A percentile compares a stretch with the other conserved stretches of the same genome.
Conservation (phyloP, 2,797 vertebrate genomes). For the Argentina silus region DNA sequence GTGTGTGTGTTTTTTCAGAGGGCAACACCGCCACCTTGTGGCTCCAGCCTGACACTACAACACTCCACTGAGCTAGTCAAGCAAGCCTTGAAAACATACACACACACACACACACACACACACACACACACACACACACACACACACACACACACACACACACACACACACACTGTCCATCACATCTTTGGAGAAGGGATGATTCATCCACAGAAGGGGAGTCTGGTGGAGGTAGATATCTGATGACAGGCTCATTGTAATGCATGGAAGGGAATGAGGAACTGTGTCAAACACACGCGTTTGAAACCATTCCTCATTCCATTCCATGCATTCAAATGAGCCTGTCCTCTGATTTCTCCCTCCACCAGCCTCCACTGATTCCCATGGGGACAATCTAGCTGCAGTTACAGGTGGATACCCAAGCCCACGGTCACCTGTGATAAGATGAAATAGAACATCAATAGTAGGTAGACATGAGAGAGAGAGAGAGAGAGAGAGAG, state of each 20-base stretch:
- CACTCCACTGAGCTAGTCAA: conserved; percentile 15
- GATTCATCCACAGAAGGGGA: too few species aligned
- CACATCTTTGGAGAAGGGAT: conserved; percentile 43
- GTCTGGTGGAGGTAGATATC: too few species aligned
- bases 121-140: conserved; percentile 11
- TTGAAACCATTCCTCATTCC: too few species aligned
- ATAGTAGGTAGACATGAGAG: not conserved
- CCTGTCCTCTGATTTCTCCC: too few species aligned
- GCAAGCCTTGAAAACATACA: not conserved
- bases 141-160: conserved; percentile 18
- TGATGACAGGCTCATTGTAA: too few species aligned
- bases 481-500: conserved; percentile 13
- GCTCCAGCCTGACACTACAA: not conserved
- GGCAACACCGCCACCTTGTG: conserved; percentile 44
- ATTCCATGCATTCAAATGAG: too few species aligned
- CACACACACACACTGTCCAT: conserved; percentile 32
- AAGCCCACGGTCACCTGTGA: conserved; percentile 61
- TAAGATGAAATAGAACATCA: conserved; percentile 23
- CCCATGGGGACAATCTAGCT: conserved; percentile 36
- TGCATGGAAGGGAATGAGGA: too few species aligned
- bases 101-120: conserved; percentile 22
- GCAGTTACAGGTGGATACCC: too few species aligned
- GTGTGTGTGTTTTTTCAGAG: not conserved
- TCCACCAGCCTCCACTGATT: not conserved
- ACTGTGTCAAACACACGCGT: too few species aligned